phyloP scores from a whole-genome alignment of 1,140 invertebrate species.

The Drosophila bocqueti region DNA sequence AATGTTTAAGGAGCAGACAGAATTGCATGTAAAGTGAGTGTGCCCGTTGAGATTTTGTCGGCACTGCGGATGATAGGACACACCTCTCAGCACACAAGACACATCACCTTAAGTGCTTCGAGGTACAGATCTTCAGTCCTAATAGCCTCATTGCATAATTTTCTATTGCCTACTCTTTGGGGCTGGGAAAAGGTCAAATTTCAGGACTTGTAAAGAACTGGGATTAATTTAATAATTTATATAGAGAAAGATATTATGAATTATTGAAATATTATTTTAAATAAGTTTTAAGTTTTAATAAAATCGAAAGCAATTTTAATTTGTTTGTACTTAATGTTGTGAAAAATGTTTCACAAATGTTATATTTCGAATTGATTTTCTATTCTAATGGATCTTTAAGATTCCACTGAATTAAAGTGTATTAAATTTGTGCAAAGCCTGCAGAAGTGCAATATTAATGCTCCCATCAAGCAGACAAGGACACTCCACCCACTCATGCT shows the following conservation, averaged over 20 bases:
- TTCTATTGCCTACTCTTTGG: conserved; percentile 3
- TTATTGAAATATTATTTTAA: no score
- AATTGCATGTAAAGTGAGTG: conserved; percentile 27
- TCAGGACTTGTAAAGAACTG: background rate
- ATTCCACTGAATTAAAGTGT: background rate
- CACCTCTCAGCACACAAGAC: background rate
- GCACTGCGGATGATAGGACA: conserved; percentile 21
- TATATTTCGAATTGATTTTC: no score
- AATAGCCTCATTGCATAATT: no score
- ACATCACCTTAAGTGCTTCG: background rate
- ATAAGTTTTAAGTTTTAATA: no score
- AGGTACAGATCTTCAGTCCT: background rate
- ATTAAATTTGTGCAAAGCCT: conserved; percentile 20
- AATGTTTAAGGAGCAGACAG: background rate
- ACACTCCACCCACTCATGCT: background rate
- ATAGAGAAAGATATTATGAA: no score
- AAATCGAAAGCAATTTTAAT: no score
- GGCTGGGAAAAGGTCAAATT: background rate
- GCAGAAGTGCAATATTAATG: conserved; percentile 34
- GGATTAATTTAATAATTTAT: background rate
- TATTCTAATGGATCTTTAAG: no score
- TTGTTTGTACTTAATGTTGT: no score
- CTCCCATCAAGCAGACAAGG: conserved; percentile 7
- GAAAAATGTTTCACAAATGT: no score
- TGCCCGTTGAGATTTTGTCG: conserved; percentile 28